These are phyloP conservation scores for Busseola fusca DNA, from an alignment of 2,888 invertebrate genomes.

Conservation along the genomic window DNA sequence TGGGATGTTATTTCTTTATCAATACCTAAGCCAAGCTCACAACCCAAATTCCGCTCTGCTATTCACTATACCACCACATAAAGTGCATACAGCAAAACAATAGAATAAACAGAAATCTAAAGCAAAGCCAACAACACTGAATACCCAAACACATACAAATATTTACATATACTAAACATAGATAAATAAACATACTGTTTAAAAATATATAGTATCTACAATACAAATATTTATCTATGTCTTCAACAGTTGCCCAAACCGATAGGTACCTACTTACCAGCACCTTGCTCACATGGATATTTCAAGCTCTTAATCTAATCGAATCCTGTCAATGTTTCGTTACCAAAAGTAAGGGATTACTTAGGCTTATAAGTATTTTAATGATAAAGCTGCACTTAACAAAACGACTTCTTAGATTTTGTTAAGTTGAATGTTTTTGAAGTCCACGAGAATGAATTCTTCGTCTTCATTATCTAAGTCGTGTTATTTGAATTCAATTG, in stretches of 20 bases:
- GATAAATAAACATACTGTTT: constrained; percentile 10
- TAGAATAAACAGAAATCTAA: constrained; percentile 16
- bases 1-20: constrained; percentile 5
- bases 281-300: constrained; percentile 21
- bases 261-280: constrained; percentile 41
- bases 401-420: neutral
- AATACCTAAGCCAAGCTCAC: neutral
- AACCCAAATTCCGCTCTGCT: neutral
- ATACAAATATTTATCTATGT: constrained; percentile 21
- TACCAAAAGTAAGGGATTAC: constrained; percentile 17
- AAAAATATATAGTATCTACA: neutral
- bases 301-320: constrained; percentile 39
- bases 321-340: constrained; percentile 18
- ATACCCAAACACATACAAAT: constrained; percentile 23
- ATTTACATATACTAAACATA: constrained; percentile 23
- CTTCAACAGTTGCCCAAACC: constrained; percentile 28
- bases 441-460: neutral
- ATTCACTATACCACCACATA: constrained; percentile 22
- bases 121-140: constrained; percentile 15
- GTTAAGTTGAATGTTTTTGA: neutral
- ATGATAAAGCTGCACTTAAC: neutral
- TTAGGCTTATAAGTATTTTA: neutral
- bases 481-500: neutral
- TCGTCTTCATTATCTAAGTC: neutral
- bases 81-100: constrained; percentile 35